These are phyloP conservation scores for Podarcis siculus DNA, from an alignment of 2,797 vertebrate species.

Conservation along the genomic window DNA sequence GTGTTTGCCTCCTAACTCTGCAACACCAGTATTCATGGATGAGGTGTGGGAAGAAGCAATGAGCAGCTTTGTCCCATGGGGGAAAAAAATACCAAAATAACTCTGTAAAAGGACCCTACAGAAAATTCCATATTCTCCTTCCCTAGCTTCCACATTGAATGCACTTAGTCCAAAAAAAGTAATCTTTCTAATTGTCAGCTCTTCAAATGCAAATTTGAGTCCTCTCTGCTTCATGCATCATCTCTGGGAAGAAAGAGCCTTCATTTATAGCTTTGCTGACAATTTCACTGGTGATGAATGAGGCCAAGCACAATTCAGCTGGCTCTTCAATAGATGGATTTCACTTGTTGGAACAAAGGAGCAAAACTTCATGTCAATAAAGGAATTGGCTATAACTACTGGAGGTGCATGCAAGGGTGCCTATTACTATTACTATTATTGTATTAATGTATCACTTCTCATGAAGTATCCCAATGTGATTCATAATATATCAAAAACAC, in stretches of 20 bases:
- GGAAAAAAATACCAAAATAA: background rate
- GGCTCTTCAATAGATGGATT: constrained; percentile 36
- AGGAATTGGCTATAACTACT: constrained; percentile 42
- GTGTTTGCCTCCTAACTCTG: background rate
- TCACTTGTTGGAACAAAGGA: constrained; percentile 2
- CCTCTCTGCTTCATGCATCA: constrained; percentile 7
- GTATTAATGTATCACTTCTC: no score
- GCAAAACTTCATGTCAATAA: constrained; percentile 49
- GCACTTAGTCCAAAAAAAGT: constrained; percentile 13
- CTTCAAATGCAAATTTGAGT: constrained; percentile 43
- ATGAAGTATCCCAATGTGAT: no score
- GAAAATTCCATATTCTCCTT: background rate
- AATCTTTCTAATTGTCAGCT: constrained; percentile 25
- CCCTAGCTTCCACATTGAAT: constrained; percentile 34
- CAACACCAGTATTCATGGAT: background rate
- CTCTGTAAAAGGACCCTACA: background rate
- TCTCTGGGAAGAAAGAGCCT: background rate
- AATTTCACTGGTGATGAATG: constrained; percentile 38
- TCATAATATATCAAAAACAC: no score
- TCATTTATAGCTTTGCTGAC: constrained; percentile 39
- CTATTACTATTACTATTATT: background rate
- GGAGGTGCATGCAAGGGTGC: background rate
- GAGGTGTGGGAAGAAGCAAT: background rate
- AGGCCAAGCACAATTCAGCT: constrained; percentile 45
- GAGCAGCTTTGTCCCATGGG: background rate